Percentiles rank a stretch among this genome's conserved stretches.
Evolutionary conservation across 2,888 invertebrate genomes (phyloP).

Genomic region (Mesorhabditis spiculigera): DNA sequence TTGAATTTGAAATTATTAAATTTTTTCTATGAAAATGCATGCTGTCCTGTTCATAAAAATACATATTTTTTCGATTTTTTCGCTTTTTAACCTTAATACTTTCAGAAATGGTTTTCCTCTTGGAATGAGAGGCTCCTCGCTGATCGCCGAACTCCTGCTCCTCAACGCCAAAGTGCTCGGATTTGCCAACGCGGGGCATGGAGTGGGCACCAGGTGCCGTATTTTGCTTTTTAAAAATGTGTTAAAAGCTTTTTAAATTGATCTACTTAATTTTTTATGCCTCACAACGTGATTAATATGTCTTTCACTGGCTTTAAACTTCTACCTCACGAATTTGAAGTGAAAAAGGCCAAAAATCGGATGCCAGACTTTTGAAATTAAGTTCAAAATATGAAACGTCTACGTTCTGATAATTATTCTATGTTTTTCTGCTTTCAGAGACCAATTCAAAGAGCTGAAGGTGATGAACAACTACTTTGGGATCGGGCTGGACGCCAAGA

Average conservation of each 20-base stretch:
- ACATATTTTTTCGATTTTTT: too few relatives aligned
- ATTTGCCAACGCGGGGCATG: slow-evolving; percentile 89
- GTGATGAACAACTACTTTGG: slow-evolving; percentile 99
- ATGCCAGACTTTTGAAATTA: not conserved
- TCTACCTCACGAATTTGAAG: too few relatives aligned
- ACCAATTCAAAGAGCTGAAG: slow-evolving; percentile 82
- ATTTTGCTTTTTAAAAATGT: too few relatives aligned
- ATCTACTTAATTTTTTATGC: too few relatives aligned
- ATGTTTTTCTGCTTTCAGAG: slow-evolving; percentile 62
- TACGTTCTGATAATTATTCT: not conserved
- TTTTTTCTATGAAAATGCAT: not conserved
- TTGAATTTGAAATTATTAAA: not conserved
- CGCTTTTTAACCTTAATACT: too few relatives aligned
- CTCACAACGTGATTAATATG: too few relatives aligned
- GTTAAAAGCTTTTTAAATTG: too few relatives aligned
- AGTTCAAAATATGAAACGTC: not conserved
- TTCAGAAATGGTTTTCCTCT: too few relatives aligned
- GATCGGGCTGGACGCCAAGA: slow-evolving; percentile 95
- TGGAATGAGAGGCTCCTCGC: slow-evolving; percentile 69
- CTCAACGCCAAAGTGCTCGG: slow-evolving; percentile 94
- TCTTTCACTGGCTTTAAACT: too few relatives aligned
- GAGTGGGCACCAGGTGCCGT: slow-evolving; percentile 3
- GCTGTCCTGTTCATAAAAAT: not conserved
- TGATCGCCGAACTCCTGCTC: slow-evolving; percentile 88
- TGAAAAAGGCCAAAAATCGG: too few relatives aligned